Percentiles rank a stretch among this genome's conserved stretches.
Conservation (phyloP, 2,888 invertebrate species). For the Frankliniella intonsa region DNA sequence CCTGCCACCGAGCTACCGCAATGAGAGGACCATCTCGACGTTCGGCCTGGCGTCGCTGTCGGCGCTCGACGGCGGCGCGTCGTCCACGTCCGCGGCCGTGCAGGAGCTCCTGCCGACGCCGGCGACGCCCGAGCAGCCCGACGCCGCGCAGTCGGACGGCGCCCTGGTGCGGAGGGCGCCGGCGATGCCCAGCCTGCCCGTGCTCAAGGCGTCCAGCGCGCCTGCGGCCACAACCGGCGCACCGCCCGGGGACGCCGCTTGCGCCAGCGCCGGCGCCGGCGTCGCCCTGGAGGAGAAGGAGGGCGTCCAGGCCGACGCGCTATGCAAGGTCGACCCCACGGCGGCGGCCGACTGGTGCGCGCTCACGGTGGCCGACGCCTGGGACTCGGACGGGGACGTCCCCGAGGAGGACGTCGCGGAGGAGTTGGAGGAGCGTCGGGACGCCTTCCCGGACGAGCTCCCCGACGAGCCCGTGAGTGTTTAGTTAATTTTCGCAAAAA, state of each 20-base stretch:
- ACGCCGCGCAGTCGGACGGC: neutral
- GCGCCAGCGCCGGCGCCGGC: slow-evolving; percentile 46
- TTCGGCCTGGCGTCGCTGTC: slow-evolving; percentile 32
- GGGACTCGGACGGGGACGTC: neutral
- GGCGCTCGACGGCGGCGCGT: slow-evolving; percentile 32
- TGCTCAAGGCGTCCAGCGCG: slow-evolving; percentile 48
- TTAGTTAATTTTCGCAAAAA: no score
- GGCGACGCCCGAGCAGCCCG: slow-evolving; percentile 19
- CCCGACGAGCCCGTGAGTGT: no score
- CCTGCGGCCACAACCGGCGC: neutral
- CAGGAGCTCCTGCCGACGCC: slow-evolving; percentile 34
- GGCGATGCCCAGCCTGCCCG: slow-evolving; percentile 60
- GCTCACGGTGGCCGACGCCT: slow-evolving; percentile 18
- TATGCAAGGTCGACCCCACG: neutral
- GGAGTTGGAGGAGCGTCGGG: neutral
- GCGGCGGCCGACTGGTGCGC: slow-evolving; percentile 9
- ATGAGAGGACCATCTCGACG: slow-evolving; percentile 9
- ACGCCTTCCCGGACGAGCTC: neutral
- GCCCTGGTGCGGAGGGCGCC: slow-evolving; percentile 65
- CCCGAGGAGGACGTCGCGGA: neutral
- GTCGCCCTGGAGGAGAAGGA: slow-evolving; percentile 27
- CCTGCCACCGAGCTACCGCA: slow-evolving; percentile 28
- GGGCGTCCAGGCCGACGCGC: neutral
- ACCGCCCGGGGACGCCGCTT: slow-evolving; percentile 40
- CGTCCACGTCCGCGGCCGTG: slow-evolving; percentile 26